Conservation (phyloP, 30 jellyfish, hydroid and myxozoan genomes). For the Calvadosia cruxmelitensis region DNA sequence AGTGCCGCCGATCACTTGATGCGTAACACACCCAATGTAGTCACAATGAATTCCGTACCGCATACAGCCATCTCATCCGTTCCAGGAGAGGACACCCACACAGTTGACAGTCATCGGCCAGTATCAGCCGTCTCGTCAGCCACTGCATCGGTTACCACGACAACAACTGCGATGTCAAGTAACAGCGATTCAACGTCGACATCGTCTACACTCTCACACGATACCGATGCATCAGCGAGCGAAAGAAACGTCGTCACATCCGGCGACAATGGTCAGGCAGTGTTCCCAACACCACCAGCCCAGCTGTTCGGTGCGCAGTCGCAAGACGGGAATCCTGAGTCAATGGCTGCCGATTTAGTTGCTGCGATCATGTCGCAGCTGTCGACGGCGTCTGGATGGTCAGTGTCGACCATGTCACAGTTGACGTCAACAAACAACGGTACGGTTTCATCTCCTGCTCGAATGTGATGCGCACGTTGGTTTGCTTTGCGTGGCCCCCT, state of each 20-base stretch:
- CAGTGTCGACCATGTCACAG: slow-evolving; percentile 45
- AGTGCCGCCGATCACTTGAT: neutral
- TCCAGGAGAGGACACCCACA: neutral
- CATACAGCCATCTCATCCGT: neutral
- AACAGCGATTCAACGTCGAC: slow-evolving; percentile 1
- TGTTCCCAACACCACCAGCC: slow-evolving; percentile 9
- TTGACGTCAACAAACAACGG: slow-evolving; percentile 16
- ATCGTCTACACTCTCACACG: neutral
- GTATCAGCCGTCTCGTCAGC: neutral
- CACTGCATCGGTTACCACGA: slow-evolving; percentile 1
- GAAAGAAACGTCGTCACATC: slow-evolving; percentile 1
- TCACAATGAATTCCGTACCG: neutral
- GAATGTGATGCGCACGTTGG: no score
- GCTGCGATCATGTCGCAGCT: slow-evolving; percentile 84
- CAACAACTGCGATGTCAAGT: slow-evolving; percentile 7
- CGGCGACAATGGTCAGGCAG: slow-evolving; percentile 16
- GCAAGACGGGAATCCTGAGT: slow-evolving; percentile 7
- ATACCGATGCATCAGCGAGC: slow-evolving; percentile 3
- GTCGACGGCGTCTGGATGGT: slow-evolving; percentile 61
- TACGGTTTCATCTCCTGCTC: neutral
- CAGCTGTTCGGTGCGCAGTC: neutral
- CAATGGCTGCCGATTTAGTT: slow-evolving; percentile 75
- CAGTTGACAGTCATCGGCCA: neutral
- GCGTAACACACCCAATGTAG: neutral
- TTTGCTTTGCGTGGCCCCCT: no score